A percentile compares a stretch with the other conserved stretches of the same genome.
Evolutionary conservation across 2,113 vertebrate species (phyloP).

Genomic region (Egretta garzetta): DNA sequence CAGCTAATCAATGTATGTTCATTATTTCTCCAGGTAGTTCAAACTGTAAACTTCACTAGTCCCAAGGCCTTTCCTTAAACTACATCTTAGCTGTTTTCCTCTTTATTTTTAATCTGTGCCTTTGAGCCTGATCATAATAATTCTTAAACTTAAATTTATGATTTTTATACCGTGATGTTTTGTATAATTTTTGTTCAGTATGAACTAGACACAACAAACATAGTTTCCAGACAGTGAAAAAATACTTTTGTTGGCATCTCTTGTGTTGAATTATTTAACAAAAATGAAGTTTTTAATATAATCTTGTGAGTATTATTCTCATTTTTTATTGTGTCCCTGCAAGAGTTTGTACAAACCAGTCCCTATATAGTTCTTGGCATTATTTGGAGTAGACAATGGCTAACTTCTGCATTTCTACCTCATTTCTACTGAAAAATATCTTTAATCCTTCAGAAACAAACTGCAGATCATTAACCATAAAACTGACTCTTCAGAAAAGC

Average conservation of each 20-base stretch:
- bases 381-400: neutral
- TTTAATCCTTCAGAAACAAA: neutral
- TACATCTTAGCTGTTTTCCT: neutral
- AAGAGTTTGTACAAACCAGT: neutral
- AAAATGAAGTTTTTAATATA: neutral
- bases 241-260: neutral
- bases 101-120: neutral
- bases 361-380: neutral
- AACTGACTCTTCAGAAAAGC: neutral
- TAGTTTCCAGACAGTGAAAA: neutral
- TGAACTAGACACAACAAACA: neutral
- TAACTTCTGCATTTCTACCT: neutral
- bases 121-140: neutral
- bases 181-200: neutral
- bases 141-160: neutral
- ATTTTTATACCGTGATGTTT: neutral
- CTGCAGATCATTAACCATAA: neutral
- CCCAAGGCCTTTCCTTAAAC: neutral
- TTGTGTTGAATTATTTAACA: neutral
- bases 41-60: neutral
- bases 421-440: neutral
- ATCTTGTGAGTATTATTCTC: neutral
- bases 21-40: neutral
- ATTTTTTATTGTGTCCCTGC: neutral
- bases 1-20: neutral